Conservation (phyloP, 2,888 invertebrate genomes). For the Melipona beecheii region DNA sequence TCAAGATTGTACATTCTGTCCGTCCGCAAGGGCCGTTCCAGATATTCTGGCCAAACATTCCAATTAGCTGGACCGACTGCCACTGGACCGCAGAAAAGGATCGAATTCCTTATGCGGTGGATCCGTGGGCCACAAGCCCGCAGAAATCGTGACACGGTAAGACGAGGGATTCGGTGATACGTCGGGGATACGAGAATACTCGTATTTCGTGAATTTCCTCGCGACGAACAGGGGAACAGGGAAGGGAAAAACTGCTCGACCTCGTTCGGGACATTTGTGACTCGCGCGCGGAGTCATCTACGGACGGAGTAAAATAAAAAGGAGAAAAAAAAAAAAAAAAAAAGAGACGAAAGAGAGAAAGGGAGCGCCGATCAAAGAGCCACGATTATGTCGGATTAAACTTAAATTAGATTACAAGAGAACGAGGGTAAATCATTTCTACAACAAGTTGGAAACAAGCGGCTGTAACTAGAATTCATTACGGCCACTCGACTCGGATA, state of each 20-base stretch:
- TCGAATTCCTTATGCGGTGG: conserved; percentile 62
- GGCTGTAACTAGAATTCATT: conserved; percentile 48
- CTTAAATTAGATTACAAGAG: conserved; percentile 49
- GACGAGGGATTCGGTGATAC: conserved; percentile 6
- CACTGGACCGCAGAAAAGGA: conserved; percentile 65
- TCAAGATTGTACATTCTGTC: conserved; percentile 50
- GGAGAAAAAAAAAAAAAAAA: background rate
- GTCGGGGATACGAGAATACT: conserved; percentile 22
- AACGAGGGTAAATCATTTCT: conserved; percentile 53
- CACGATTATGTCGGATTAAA: conserved; percentile 45
- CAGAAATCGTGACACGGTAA: conserved; percentile 49
- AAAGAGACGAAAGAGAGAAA: background rate
- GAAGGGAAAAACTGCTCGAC: conserved; percentile 21
- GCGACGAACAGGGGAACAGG: background rate
- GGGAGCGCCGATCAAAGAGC: conserved; percentile 28
- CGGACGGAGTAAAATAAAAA: background rate
- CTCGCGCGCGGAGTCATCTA: conserved; percentile 5
- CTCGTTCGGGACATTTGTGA: conserved; percentile 28
- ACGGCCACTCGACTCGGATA: conserved; percentile 38
- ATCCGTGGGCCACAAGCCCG: conserved; percentile 39
- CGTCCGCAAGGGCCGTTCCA: conserved; percentile 71
- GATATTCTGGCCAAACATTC: conserved; percentile 79
- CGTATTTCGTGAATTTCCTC: conserved; percentile 37
- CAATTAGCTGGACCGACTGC: conserved; percentile 76
- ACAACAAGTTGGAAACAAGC: conserved; percentile 46